Percentiles rank a stretch among this genome's conserved stretches.
Conservation (phyloP, 2,797 vertebrate species). For the Takifugu ocellatus region DNA sequence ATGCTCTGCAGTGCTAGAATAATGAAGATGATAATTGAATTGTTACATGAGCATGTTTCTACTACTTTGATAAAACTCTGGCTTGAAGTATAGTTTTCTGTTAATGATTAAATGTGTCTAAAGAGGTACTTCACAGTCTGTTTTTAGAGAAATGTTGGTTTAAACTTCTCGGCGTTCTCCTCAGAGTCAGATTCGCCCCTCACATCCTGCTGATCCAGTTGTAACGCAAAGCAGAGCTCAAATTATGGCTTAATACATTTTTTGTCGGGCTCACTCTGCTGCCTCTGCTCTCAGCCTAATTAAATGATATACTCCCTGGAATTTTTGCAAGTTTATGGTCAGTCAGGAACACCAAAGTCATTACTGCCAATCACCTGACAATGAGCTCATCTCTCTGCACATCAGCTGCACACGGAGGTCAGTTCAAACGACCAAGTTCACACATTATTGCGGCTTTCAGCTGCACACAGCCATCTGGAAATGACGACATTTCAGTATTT, state of each 20-base stretch:
- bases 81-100: slow-evolving; percentile 17
- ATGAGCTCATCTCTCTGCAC: slow-evolving; percentile 1
- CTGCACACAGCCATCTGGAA: not conserved
- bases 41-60: slow-evolving; percentile 23
- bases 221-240: slow-evolving; percentile 20
- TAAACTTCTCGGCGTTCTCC: slow-evolving; percentile 15
- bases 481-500: not conserved
- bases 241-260: slow-evolving; percentile 23
- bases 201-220: slow-evolving; percentile 23
- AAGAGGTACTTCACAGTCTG: slow-evolving; percentile 16
- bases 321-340: slow-evolving; percentile 12
- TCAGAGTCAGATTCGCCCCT: slow-evolving; percentile 20
- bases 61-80: slow-evolving; percentile 14
- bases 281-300: slow-evolving; percentile 22
- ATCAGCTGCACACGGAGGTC: slow-evolving; percentile 1
- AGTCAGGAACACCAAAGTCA: slow-evolving; percentile 4
- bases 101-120: slow-evolving; percentile 7
- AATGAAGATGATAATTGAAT: slow-evolving; percentile 31
- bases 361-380: slow-evolving; percentile 14
- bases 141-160: slow-evolving; percentile 19
- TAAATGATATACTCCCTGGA: slow-evolving; percentile 15
- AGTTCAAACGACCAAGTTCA: not conserved
- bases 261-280: slow-evolving; percentile 8
- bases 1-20: slow-evolving; percentile 39
- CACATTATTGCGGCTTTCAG: not conserved